These are phyloP conservation scores for Erynnis tages DNA, from an alignment of 2,888 invertebrate species.

Conservation along the genomic window DNA sequence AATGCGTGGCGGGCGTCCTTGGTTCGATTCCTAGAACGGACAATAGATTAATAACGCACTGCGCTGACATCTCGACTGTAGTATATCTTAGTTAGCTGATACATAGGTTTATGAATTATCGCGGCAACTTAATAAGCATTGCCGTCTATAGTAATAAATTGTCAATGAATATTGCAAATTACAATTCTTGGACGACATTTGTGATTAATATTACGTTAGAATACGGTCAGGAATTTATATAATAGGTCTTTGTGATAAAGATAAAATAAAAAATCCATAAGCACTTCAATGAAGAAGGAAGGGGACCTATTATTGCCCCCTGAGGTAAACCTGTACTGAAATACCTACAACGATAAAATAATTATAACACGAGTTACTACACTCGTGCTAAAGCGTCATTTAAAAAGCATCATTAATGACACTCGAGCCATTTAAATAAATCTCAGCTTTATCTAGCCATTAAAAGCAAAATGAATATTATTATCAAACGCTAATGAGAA, in stretches of 20 bases:
- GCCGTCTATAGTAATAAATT: neutral
- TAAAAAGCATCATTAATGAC: neutral
- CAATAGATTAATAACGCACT: slow-evolving; percentile 42
- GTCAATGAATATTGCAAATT: too few species aligned
- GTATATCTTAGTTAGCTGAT: slow-evolving; percentile 1
- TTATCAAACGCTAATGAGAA: slow-evolving; percentile 20
- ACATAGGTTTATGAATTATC: neutral
- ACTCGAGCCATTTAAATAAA: neutral
- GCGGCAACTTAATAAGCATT: neutral
- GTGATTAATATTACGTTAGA: too few species aligned
- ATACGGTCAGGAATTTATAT: too few species aligned
- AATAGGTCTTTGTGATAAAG: too few species aligned
- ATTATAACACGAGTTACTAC: too few species aligned
- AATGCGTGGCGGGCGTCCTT: slow-evolving; percentile 46
- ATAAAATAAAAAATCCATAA: too few species aligned
- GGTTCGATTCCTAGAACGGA: slow-evolving; percentile 49
- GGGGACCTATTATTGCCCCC: too few species aligned
- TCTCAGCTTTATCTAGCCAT: neutral
- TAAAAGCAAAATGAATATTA: neutral
- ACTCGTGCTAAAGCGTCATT: neutral
- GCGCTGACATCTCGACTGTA: slow-evolving; percentile 32
- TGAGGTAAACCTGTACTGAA: too few species aligned
- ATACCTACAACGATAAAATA: too few species aligned
- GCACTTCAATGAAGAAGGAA: too few species aligned
- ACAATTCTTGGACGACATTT: too few species aligned